Evolutionary conservation across 2,888 invertebrate species (phyloP).

Genomic region (Tridacna crocea): DNA sequence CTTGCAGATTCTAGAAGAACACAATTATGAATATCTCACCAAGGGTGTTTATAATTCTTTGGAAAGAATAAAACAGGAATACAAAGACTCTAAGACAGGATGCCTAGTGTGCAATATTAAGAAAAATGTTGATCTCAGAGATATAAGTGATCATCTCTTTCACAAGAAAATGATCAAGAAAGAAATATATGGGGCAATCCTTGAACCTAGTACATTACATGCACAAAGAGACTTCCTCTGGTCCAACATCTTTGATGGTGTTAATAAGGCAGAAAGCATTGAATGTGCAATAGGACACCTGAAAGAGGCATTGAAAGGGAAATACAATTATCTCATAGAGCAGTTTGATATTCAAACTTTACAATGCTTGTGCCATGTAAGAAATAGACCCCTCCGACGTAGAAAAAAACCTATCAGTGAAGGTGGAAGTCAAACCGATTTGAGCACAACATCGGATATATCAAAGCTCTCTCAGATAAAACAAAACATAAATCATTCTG

Average conservation of each 20-base stretch:
- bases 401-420: neutral
- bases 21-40: neutral
- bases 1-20: neutral
- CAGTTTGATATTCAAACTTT: neutral
- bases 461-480: neutral
- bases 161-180: conserved; percentile 5
- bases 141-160: conserved; percentile 16
- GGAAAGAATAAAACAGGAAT: neutral
- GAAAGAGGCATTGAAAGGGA: neutral
- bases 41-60: neutral
- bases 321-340: neutral
- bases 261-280: conserved; percentile 9
- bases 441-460: conserved; percentile 9
- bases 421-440: conserved; percentile 7
- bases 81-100: neutral
- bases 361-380: neutral
- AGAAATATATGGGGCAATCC: conserved; percentile 11
- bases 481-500: neutral
- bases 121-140: conserved; percentile 1
- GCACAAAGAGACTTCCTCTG: conserved; percentile 12
- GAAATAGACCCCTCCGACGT: neutral
- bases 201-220: neutral
- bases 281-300: neutral
- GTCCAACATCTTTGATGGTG: neutral
- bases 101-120: conserved; percentile 3